A percentile compares a stretch with the other conserved stretches of the same genome.
Conservation (phyloP, 2,888 invertebrate species). For the Orthosia gracilis region DNA sequence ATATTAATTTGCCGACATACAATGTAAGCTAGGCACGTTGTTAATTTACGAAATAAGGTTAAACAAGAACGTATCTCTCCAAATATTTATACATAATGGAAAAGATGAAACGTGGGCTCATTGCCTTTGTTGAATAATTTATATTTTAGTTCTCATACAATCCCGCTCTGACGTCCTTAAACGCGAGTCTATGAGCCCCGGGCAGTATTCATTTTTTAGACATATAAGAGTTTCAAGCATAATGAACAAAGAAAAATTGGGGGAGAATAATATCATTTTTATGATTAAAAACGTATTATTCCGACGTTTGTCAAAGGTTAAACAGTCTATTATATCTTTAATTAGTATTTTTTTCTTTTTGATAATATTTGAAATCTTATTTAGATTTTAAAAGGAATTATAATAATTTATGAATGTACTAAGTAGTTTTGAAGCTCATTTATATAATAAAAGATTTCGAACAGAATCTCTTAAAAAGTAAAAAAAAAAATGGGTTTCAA, state of each 20-base stretch:
- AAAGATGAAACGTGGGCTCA: slow-evolving; percentile 84
- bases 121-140: slow-evolving; percentile 87
- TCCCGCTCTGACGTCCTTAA: slow-evolving; percentile 73
- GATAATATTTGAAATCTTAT: neutral
- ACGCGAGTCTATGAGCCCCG: slow-evolving; percentile 73
- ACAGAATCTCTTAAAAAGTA: neutral
- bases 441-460: neutral
- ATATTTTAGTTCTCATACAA: slow-evolving; percentile 83
- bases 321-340: neutral
- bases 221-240: slow-evolving; percentile 62
- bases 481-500: neutral
- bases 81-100: slow-evolving; percentile 83
- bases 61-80: slow-evolving; percentile 76
- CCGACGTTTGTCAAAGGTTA: slow-evolving; percentile 41
- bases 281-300: slow-evolving; percentile 51
- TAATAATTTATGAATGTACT: slow-evolving; percentile 3
- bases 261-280: slow-evolving; percentile 55
- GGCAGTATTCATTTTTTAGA: slow-evolving; percentile 77
- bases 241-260: slow-evolving; percentile 67
- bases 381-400: neutral
- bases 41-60: slow-evolving; percentile 81
- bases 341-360: neutral
- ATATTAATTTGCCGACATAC: slow-evolving; percentile 63
- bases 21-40: slow-evolving; percentile 72
- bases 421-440: slow-evolving; percentile 9